These are phyloP conservation scores for Cynodonichthys magdalenae DNA, from an alignment of 2,797 vertebrate genomes.

Conservation along the genomic window DNA sequence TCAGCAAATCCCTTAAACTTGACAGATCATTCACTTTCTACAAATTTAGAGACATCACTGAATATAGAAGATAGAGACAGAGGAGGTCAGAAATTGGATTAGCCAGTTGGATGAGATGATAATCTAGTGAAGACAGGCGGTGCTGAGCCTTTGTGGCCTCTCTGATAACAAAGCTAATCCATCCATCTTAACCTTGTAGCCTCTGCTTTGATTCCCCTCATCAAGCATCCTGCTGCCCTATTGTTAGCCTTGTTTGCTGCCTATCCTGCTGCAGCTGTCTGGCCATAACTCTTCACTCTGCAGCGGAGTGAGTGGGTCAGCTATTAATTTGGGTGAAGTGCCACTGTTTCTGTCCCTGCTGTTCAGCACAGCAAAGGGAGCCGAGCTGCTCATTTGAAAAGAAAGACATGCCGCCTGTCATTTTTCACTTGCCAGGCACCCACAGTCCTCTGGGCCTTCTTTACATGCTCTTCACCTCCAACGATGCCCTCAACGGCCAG, in stretches of 20 bases:
- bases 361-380: slow-evolving; percentile 55
- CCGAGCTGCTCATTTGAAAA: slow-evolving; percentile 30
- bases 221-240: slow-evolving; percentile 66
- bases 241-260: slow-evolving; percentile 65
- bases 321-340: slow-evolving; percentile 75
- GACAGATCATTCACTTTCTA: slow-evolving; percentile 18
- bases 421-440: slow-evolving; percentile 72
- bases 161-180: slow-evolving; percentile 70
- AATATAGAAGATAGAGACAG: slow-evolving; percentile 30
- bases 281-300: slow-evolving; percentile 65
- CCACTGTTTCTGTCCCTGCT: slow-evolving; percentile 66
- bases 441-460: slow-evolving; percentile 57
- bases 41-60: slow-evolving; percentile 32
- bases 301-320: slow-evolving; percentile 59
- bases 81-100: slow-evolving; percentile 58
- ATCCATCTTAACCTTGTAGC: slow-evolving; percentile 71
- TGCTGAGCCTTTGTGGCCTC: slow-evolving; percentile 52
- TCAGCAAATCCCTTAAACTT: slow-evolving; percentile 9
- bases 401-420: slow-evolving; percentile 65
- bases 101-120: slow-evolving; percentile 63
- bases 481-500: slow-evolving; percentile 65
- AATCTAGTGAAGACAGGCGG: slow-evolving; percentile 48
- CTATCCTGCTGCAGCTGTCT: slow-evolving; percentile 49
- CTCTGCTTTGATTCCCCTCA: slow-evolving; percentile 67
- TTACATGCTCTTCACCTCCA: slow-evolving; percentile 69